Base-by-base conservation (phyloP, 2,113 vertebrate species). In the Scophthalmus maximus region DNA sequence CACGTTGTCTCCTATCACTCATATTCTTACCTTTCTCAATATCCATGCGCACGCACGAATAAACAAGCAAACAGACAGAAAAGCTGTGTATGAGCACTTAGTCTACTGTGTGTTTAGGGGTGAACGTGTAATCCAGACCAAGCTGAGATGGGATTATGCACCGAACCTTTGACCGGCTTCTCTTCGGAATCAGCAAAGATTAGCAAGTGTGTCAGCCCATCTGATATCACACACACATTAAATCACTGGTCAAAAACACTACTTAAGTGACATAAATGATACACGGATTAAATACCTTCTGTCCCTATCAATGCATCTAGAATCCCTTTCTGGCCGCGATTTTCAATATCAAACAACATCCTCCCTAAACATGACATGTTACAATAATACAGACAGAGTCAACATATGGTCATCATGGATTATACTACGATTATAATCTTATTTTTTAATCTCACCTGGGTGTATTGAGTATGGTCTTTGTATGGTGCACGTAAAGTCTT, bases 121-220 rank as follows among this genome's bases (percentile, higher is more conserved):
- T 65, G 29, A 78, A 81, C 74, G 78, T 64, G 73, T 88, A 92
- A 92, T 90, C 85, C 70, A 78, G 58, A 80, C 80, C 78, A 84
- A 86, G 23, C 20, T 75, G 87, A 90, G 68, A 84, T 84, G 78
- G 79, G 86, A 89, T 92, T 91, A 91, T 63, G 73, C 8, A 22
- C 61, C 63, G 38, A 88, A 91, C 83, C 87, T 88, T 87, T 87
- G 88, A 85, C 90, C 88, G 68, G 81, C 95, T 95, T 90, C 94
- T 96, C 65, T 95, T 92, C 20, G 94, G 94, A 6, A 96, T 96
- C 91, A 96, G 84, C 66, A 84, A 71, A 85, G 87, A 88, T 91
- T 91, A 91, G 71, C 4, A 34, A 73, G 63, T 50, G 59, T 79
- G 63, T 68, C 34, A 32, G 27, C 68, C 67, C 59, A 72, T 76